Conservation (phyloP, 1,140 invertebrate species). For the Planococcus citri region DNA sequence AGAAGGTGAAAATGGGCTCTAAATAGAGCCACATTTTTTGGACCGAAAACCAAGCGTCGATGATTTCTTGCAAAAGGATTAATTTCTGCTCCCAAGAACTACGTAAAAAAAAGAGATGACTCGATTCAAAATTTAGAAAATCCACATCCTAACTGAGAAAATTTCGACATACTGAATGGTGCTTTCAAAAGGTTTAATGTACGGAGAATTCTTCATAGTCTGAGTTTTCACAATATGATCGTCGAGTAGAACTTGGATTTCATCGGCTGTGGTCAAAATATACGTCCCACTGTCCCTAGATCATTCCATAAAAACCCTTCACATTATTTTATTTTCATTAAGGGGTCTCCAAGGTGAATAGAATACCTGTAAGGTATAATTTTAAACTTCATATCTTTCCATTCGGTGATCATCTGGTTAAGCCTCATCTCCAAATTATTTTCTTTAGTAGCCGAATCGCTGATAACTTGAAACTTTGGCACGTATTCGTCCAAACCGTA, state of each 20-base stretch:
- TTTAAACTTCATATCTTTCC: constrained; percentile 73
- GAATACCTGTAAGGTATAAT: constrained; percentile 47
- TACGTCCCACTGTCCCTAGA: constrained; percentile 78
- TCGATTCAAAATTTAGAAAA: background rate
- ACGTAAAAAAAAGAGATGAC: background rate
- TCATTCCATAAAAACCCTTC: no score
- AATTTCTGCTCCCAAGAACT: constrained; percentile 69
- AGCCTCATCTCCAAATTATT: constrained; percentile 82
- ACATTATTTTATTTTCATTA: background rate
- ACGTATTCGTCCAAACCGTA: constrained; percentile 84
- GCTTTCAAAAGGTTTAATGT: constrained; percentile 87
- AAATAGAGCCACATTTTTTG: constrained; percentile 95
- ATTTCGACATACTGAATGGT: constrained; percentile 51
- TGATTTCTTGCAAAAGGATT: constrained; percentile 70
- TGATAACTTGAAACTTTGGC: constrained; percentile 80
- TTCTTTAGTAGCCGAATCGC: constrained; percentile 90
- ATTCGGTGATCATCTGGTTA: constrained; percentile 83
- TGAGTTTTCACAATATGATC: constrained; percentile 95
- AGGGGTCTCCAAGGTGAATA: no score
- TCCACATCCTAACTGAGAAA: background rate
- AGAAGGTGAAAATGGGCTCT: constrained; percentile 94
- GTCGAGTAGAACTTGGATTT: constrained; percentile 88
- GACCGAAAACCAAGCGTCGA: constrained; percentile 93
- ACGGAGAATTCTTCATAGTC: constrained; percentile 94
- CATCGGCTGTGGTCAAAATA: constrained; percentile 81